Percentiles rank a stretch among this genome's conserved stretches.
These are phyloP conservation scores for Mallateleia sp. DNA, from an alignment of 2,888 invertebrate species.

Conservation along the genomic window DNA sequence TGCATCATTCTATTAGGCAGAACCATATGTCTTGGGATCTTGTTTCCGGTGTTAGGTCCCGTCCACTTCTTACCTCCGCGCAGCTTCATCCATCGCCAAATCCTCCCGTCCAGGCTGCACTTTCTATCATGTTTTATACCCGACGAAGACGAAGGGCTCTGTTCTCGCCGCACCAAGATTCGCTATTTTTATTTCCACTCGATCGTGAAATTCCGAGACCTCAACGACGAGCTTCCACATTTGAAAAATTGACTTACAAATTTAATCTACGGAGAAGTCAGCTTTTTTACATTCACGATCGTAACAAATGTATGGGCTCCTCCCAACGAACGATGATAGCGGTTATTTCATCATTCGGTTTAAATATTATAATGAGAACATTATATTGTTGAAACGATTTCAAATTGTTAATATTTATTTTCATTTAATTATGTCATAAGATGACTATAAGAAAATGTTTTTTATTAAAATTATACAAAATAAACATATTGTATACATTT, in stretches of 20 bases:
- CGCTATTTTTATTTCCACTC: constrained; percentile 68
- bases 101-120: constrained; percentile 36
- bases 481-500: too few relatives aligned
- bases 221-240: constrained; percentile 55
- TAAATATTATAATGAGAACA: too few relatives aligned
- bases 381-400: too few relatives aligned
- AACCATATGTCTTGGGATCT: constrained; percentile 85
- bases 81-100: constrained; percentile 59
- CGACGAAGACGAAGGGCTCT: constrained; percentile 61
- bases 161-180: constrained; percentile 46
- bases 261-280: constrained; percentile 58
- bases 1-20: constrained; percentile 85
- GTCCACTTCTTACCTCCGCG: constrained; percentile 58
- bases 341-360: not conserved
- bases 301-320: constrained; percentile 46
- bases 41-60: constrained; percentile 74
- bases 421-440: too few relatives aligned
- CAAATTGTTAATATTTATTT: too few relatives aligned
- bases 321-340: constrained; percentile 26
- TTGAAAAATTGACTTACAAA: constrained; percentile 75
- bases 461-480: too few relatives aligned
- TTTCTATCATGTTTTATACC: constrained; percentile 70
- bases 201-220: constrained; percentile 63
- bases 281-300: constrained; percentile 39
- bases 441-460: too few relatives aligned